Conservation (phyloP, 2,113 vertebrate genomes). For the Lepus timidus region DNA sequence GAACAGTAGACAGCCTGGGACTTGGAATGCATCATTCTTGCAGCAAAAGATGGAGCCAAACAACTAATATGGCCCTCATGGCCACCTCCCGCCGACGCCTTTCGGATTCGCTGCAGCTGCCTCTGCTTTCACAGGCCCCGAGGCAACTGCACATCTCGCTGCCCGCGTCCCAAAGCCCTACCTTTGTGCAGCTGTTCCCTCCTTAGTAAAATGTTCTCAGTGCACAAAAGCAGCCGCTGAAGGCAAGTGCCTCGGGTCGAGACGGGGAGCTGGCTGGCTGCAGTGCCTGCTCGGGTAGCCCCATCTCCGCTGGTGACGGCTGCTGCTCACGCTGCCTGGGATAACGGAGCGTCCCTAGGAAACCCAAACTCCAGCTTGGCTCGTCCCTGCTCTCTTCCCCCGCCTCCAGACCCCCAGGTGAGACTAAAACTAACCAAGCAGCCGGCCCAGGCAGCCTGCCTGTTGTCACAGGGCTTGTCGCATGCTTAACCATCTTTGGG, state of each 20-base stretch:
- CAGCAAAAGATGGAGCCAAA: not conserved
- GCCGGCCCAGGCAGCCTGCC: slow-evolving; percentile 1
- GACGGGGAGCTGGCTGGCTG: slow-evolving; percentile 61
- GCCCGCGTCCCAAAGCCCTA: slow-evolving; percentile 73
- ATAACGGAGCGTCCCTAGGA: slow-evolving; percentile 78
- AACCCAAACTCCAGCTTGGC: slow-evolving; percentile 74
- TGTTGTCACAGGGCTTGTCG: slow-evolving; percentile 28
- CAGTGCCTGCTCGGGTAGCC: slow-evolving; percentile 2
- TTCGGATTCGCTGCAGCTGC: slow-evolving; percentile 75
- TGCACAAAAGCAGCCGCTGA: slow-evolving; percentile 84
- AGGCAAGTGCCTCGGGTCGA: slow-evolving; percentile 5
- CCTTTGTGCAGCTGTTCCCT: slow-evolving; percentile 82
- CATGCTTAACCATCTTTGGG: not conserved
- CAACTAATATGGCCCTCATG: not conserved
- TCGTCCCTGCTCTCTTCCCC: slow-evolving; percentile 65
- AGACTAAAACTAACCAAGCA: slow-evolving; percentile 70
- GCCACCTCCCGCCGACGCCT: slow-evolving; percentile 63
- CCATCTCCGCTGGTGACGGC: slow-evolving; percentile 59
- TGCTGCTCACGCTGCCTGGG: slow-evolving; percentile 52
- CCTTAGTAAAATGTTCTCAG: slow-evolving; percentile 74
- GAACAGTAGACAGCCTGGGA: slow-evolving; percentile 6
- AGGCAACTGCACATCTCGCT: slow-evolving; percentile 71
- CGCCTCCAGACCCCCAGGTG: slow-evolving; percentile 84
- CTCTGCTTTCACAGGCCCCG: slow-evolving; percentile 66
- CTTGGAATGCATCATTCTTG: not conserved